Percentiles rank a stretch among this genome's conserved stretches.
Conservation (phyloP, 2,888 invertebrate species). For the Aspidiotus rigidus region DNA sequence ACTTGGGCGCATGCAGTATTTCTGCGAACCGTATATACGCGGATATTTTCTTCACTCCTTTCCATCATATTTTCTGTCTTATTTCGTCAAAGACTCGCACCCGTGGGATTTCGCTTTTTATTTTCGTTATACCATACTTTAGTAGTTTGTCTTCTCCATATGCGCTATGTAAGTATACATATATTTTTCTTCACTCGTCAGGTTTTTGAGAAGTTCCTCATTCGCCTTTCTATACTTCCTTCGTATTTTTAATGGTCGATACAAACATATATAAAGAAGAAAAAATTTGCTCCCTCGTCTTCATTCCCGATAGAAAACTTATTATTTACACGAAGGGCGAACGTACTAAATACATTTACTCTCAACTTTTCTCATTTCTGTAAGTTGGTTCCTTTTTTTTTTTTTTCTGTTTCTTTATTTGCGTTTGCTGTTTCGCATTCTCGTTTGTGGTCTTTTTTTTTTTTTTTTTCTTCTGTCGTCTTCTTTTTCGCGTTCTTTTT, state of each 20-base stretch:
- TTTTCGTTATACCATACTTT: neutral
- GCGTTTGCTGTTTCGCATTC: neutral
- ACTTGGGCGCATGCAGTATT: too few relatives aligned
- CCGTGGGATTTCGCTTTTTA: neutral
- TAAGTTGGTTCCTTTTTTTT: neutral
- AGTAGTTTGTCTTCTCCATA: too few relatives aligned
- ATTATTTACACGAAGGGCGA: constrained; percentile 15
- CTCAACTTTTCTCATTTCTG: constrained; percentile 14
- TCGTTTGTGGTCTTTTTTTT: constrained; percentile 1
- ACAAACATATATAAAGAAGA: neutral
- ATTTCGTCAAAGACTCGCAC: constrained; percentile 1
- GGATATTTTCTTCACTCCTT: neutral
- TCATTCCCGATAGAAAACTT: constrained; percentile 10
- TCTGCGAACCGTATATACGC: neutral
- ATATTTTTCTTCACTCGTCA: too few relatives aligned
- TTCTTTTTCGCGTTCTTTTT: neutral
- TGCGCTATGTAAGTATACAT: too few relatives aligned
- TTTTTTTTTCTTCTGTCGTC: neutral
- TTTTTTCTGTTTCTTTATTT: neutral
- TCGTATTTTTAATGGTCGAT: neutral
- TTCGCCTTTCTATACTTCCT: neutral
- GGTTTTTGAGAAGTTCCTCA: too few relatives aligned
- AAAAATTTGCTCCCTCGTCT: neutral
- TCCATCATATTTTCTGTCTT: neutral
- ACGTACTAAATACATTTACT: constrained; percentile 13